Conservation (phyloP, 2,797 vertebrate genomes). For the Sphenodon punctatus region DNA sequence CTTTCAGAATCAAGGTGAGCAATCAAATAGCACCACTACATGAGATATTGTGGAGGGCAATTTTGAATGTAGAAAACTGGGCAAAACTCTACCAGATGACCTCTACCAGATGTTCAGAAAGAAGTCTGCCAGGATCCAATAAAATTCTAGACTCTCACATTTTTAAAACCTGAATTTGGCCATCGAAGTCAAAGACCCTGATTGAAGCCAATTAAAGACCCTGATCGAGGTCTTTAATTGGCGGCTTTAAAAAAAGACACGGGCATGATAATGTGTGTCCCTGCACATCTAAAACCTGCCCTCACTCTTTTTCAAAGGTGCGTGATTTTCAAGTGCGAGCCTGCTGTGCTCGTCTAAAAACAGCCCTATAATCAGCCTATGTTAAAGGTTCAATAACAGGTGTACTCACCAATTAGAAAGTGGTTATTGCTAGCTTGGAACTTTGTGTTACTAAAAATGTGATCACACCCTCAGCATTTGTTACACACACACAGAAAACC, state of each 20-base stretch:
- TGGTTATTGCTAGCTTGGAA: not conserved
- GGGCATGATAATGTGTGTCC: no score
- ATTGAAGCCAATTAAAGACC: no score
- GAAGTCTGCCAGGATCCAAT: not conserved
- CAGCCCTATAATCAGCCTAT: no score
- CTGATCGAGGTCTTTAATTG: no score
- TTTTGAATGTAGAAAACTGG: accelerated
- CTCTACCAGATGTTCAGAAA: no score
- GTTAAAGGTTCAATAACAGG: no score
- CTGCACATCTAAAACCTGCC: no score
- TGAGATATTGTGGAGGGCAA: accelerated
- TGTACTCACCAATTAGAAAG: not conserved
- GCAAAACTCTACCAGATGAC: not conserved
- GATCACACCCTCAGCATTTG: not conserved
- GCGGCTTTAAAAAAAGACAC: no score
- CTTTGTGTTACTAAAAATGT: not conserved
- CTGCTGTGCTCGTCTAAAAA: no score
- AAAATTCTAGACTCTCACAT: not conserved
- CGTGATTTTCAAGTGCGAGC: no score
- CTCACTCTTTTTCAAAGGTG: no score
- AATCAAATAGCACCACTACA: accelerated
- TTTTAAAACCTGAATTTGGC: not conserved
- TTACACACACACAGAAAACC: not conserved
- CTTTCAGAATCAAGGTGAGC: not conserved
- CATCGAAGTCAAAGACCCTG: no score